Evolutionary conservation across 2,888 invertebrate species (phyloP).

Genomic region (Bombylius discolor): DNA sequence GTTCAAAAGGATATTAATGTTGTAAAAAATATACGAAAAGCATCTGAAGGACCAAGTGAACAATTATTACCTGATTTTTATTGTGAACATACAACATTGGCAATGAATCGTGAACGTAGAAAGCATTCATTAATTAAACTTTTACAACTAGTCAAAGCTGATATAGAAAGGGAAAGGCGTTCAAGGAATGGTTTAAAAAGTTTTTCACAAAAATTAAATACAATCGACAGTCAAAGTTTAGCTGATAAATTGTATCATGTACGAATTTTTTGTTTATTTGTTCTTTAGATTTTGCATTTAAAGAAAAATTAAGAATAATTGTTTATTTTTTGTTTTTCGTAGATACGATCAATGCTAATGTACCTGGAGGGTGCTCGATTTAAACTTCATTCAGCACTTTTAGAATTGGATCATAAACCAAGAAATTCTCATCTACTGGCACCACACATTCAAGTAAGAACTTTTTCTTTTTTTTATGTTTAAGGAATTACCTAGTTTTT

Average conservation of each 20-base stretch:
- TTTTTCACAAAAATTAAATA: conserved; percentile 75
- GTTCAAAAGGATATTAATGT: conserved; percentile 34
- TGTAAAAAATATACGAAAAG: conserved; percentile 32
- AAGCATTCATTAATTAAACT: conserved; percentile 77
- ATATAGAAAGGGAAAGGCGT: conserved; percentile 78
- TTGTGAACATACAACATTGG: conserved; percentile 84
- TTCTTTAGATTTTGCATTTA: neutral
- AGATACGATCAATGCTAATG: conserved; percentile 87
- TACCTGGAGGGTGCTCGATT: conserved; percentile 83
- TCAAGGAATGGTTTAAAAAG: conserved; percentile 83
- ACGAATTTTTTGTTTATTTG: conserved; percentile 15
- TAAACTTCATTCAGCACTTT: conserved; percentile 71
- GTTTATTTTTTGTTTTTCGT: conserved; percentile 3
- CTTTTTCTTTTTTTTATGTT: neutral
- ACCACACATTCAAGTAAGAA: conserved; percentile 58
- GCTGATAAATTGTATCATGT: conserved; percentile 87
- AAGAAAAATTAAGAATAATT: neutral
- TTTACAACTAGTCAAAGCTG: conserved; percentile 71
- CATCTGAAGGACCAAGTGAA: conserved; percentile 50
- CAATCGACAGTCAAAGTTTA: conserved; percentile 83
- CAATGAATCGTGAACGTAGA: conserved; percentile 83
- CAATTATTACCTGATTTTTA: conserved; percentile 88
- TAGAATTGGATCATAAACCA: conserved; percentile 67
- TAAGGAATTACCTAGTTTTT: neutral
- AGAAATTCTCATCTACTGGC: conserved; percentile 69